Evolutionary conservation across 2,113 vertebrate species (phyloP).

Genomic region (Thalassarche chlororhynchos): DNA sequence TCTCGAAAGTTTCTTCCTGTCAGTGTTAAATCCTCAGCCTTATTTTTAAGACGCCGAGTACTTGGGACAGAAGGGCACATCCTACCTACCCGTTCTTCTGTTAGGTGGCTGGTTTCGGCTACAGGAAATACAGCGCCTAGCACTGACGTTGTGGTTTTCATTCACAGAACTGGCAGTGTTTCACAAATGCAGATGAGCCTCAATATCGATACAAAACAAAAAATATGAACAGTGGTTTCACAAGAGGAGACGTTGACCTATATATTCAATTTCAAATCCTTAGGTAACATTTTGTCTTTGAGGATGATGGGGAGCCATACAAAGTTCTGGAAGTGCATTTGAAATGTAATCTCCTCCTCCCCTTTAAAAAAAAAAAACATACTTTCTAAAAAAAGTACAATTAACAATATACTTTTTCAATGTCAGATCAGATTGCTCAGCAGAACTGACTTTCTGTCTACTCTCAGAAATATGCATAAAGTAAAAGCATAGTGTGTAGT

Average conservation of each 20-base stretch:
- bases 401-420: neutral
- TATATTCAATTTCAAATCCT: neutral
- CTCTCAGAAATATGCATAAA: neutral
- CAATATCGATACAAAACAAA: neutral
- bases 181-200: neutral
- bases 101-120: neutral
- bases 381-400: neutral
- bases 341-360: neutral
- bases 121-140: neutral
- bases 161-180: neutral
- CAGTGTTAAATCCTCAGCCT: neutral
- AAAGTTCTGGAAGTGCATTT: neutral
- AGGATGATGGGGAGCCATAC: neutral
- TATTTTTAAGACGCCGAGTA: neutral
- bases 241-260: neutral
- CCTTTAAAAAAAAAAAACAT: neutral
- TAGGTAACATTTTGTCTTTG: neutral
- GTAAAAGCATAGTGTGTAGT: neutral
- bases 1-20: neutral
- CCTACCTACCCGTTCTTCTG: too few species aligned
- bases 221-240: accelerated
- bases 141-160: neutral
- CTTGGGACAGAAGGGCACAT: neutral
- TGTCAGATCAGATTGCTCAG: neutral
- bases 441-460: neutral